Conservation (phyloP, 2,797 vertebrate species). For the Sarcoramphus papa region DNA sequence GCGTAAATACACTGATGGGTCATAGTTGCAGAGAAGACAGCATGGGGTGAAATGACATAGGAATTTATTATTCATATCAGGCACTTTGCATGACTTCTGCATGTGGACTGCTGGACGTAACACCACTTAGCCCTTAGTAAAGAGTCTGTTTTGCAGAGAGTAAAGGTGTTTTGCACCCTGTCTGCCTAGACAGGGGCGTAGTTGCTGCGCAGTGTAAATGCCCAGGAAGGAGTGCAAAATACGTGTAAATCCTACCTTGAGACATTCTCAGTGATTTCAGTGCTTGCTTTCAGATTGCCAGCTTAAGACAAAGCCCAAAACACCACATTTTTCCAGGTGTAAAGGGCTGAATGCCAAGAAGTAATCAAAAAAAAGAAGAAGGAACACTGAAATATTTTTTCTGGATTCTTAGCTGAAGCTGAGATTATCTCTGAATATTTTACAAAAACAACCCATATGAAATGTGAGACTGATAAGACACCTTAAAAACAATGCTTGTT, state of each 20-base stretch:
- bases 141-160: background rate
- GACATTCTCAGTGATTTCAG: background rate
- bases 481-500: background rate
- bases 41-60: background rate
- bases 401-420: background rate
- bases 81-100: background rate
- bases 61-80: background rate
- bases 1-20: background rate
- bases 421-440: background rate
- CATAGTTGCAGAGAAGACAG: background rate
- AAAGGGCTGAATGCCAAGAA: background rate
- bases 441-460: background rate
- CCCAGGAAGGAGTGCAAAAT: background rate
- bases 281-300: constrained; percentile 2
- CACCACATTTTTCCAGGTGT: background rate
- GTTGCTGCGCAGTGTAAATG: background rate
- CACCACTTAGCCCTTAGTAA: background rate
- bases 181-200: background rate
- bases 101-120: background rate
- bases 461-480: background rate
- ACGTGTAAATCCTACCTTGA: background rate
- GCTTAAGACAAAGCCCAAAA: background rate
- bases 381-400: background rate
- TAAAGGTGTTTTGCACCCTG: background rate
- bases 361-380: background rate